phyloP scores from a whole-genome alignment of 30 jellyfish, hydroid and myxozoan genomes.

The Catostylus mosaicus region DNA sequence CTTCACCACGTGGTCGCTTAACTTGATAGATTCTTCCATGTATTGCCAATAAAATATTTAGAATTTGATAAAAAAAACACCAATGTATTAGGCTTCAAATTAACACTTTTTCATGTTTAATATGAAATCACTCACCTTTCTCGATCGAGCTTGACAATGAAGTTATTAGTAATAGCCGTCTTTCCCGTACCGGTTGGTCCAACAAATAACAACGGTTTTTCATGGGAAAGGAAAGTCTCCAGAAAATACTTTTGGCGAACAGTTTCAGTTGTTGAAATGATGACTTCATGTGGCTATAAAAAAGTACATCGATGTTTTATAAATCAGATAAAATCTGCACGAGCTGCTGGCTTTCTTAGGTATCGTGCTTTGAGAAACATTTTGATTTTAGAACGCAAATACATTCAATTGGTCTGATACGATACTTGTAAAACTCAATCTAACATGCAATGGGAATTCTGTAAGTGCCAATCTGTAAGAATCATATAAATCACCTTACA shows the following conservation, averaged over 20 bases:
- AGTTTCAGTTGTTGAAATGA: conserved; percentile 60
- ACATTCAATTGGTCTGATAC: no score
- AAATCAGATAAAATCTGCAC: no score
- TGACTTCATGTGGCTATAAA: conserved; percentile 60
- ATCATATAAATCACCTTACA: no score
- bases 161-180: conserved; percentile 50
- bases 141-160: conserved; percentile 45
- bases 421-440: no score
- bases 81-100: background rate
- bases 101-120: background rate
- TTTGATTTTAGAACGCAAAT: no score
- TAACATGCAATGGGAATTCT: no score
- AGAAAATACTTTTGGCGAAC: conserved; percentile 64
- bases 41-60: background rate
- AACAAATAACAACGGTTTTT: conserved; percentile 50
- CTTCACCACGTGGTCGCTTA: no score
- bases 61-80: background rate
- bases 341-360: no score
- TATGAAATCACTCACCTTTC: conserved; percentile 37
- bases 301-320: no score
- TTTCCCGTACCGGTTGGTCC: conserved; percentile 78
- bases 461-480: no score
- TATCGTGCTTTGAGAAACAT: no score
- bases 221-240: conserved; percentile 54
- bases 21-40: no score